Conservation (phyloP, 2,888 invertebrate species). For the Neoaliturus tenellus region DNA sequence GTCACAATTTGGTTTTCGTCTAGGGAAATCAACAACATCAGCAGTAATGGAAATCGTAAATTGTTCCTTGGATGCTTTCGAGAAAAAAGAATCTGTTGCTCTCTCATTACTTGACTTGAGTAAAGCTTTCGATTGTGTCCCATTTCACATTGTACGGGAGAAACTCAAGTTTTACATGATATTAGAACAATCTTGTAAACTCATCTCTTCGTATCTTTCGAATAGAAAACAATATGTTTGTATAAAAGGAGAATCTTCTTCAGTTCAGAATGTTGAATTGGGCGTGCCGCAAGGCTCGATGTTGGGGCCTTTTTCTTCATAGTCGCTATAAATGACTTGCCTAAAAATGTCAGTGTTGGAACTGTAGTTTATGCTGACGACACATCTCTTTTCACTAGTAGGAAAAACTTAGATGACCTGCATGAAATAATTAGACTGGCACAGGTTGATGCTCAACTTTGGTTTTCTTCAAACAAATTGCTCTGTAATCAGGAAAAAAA, state of each 20-base stretch:
- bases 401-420: not conserved
- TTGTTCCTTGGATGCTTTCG: not conserved
- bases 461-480: not conserved
- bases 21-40: not conserved
- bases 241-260: not conserved
- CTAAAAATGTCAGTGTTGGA: not conserved
- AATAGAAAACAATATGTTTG: not conserved
- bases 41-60: not conserved
- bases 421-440: not conserved
- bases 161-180: not conserved
- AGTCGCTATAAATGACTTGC: not conserved
- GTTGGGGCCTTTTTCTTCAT: not conserved
- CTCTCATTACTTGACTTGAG: not conserved
- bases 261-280: not conserved
- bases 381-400: not conserved
- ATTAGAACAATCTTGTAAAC: no score
- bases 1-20: not conserved
- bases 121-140: slow-evolving; percentile 21
- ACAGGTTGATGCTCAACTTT: not conserved
- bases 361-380: slow-evolving; percentile 24
- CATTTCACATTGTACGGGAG: not conserved
- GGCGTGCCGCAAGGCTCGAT: slow-evolving; percentile 28
- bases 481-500: not conserved
- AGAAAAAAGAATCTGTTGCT: not conserved
- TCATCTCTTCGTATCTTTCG: not conserved